Percentiles rank a stretch among this genome's conserved stretches.
These are phyloP conservation scores for Pelecanoides urinatrix DNA, from an alignment of 2,113 vertebrate species.

Conservation along the genomic window DNA sequence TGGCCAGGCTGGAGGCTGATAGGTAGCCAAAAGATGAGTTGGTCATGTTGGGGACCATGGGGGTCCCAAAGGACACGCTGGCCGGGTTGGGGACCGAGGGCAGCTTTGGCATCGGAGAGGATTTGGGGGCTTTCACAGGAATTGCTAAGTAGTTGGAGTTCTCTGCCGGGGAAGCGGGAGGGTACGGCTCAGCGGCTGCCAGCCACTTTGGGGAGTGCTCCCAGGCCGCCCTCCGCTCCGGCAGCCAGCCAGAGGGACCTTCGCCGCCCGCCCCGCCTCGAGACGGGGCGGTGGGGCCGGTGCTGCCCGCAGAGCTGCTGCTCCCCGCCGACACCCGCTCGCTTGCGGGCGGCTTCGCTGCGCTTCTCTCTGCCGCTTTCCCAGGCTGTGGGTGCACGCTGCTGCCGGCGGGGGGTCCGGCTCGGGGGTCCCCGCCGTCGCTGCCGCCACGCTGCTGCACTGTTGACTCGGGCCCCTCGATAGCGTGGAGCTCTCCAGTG, in stretches of 20 bases:
- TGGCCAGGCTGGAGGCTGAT: not conserved
- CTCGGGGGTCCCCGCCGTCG: fast-evolving
- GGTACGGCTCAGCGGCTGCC: not conserved
- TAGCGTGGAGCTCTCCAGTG: not conserved
- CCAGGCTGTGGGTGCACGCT: not conserved
- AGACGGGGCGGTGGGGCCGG: not conserved
- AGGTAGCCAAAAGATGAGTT: not conserved
- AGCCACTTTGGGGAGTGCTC: not conserved
- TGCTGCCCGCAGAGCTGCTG: not conserved
- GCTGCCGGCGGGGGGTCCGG: not conserved
- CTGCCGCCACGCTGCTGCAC: not conserved
- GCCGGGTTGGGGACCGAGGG: not conserved
- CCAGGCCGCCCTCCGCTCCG: not conserved
- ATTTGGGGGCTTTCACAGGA: conserved; percentile 10
- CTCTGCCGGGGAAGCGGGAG: not conserved
- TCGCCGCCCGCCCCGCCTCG: not conserved
- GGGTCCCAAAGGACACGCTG: not conserved
- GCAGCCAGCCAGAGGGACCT: not conserved
- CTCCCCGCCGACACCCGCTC: not conserved
- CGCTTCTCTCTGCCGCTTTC: not conserved
- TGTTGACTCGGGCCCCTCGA: not conserved
- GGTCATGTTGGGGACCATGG: not conserved
- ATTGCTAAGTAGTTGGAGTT: conserved; percentile 63
- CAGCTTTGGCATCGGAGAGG: not conserved
- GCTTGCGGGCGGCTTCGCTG: fast-evolving